These are phyloP conservation scores for Apostichopus californicus DNA, from an alignment of 35 echinoderm and acorn worm species.

Conservation along the genomic window DNA sequence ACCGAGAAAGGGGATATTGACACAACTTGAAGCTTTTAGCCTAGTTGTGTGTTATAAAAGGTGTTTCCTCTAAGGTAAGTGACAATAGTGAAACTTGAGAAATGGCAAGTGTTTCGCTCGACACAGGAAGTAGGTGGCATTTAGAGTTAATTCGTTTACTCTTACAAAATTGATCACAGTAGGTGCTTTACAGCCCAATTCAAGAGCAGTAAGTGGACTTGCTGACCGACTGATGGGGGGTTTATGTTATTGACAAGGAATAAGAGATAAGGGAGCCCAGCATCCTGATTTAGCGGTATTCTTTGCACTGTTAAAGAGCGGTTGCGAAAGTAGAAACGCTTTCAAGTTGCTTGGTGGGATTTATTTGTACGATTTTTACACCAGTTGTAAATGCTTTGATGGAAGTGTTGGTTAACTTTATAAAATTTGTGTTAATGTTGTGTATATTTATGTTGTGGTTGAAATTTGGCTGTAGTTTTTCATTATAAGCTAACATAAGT, in stretches of 20 bases:
- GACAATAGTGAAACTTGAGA: background rate
- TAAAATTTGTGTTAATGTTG: too few species aligned
- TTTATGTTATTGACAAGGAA: background rate
- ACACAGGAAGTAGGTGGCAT: constrained; percentile 7
- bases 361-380: too few species aligned
- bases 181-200: background rate
- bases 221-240: background rate
- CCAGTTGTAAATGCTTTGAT: too few species aligned
- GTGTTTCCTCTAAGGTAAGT: background rate
- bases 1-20: background rate
- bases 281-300: background rate
- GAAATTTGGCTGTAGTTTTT: too few species aligned
- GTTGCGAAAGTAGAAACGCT: too few species aligned
- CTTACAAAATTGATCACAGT: background rate
- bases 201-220: background rate
- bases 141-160: constrained; percentile 19
- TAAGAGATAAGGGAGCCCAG: background rate
- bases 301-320: too few species aligned
- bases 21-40: background rate
- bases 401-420: too few species aligned
- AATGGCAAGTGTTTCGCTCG: constrained; percentile 1
- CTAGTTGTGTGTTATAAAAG: background rate
- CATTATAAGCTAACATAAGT: too few species aligned
- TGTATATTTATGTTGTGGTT: too few species aligned
- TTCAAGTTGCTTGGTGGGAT: too few species aligned